Percentiles rank a stretch among this genome's conserved stretches.
These are phyloP conservation scores for Threskiornis aethiopicus DNA, from an alignment of 2,797 vertebrate species.

Conservation along the genomic window DNA sequence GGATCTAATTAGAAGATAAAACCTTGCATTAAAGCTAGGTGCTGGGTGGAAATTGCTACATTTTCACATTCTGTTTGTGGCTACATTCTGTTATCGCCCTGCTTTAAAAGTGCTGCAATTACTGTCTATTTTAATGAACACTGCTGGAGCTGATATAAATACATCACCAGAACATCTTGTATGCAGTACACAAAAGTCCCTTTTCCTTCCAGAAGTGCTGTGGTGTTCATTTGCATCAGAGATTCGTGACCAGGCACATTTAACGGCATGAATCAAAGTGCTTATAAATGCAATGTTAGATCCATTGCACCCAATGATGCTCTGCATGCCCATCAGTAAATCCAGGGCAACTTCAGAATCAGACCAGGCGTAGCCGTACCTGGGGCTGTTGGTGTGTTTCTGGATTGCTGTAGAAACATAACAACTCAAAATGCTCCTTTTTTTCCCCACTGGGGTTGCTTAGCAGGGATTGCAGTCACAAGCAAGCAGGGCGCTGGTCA, in stretches of 20 bases:
- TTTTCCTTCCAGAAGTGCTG: neutral
- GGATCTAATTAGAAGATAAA: conserved; percentile 17
- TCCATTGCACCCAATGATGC: neutral
- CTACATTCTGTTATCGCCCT: neutral
- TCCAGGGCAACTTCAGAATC: neutral
- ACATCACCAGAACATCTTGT: neutral
- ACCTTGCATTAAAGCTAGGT: neutral
- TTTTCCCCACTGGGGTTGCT: neutral
- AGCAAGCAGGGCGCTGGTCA: neutral
- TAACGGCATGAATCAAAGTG: neutral
- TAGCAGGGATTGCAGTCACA: neutral
- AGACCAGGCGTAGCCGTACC: neutral
- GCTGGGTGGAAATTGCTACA: neutral
- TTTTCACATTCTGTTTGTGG: neutral
- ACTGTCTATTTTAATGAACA: neutral
- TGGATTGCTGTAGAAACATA: neutral
- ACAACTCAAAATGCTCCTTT: neutral
- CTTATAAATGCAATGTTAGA: neutral
- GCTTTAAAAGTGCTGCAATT: conserved; percentile 5
- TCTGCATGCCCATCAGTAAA: neutral
- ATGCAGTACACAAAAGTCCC: neutral
- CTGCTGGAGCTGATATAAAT: neutral
- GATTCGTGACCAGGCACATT: neutral
- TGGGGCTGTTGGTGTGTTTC: neutral
- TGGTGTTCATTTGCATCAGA: neutral